Conservation (phyloP, 2,113 vertebrate species). For the Gobio gobio region DNA sequence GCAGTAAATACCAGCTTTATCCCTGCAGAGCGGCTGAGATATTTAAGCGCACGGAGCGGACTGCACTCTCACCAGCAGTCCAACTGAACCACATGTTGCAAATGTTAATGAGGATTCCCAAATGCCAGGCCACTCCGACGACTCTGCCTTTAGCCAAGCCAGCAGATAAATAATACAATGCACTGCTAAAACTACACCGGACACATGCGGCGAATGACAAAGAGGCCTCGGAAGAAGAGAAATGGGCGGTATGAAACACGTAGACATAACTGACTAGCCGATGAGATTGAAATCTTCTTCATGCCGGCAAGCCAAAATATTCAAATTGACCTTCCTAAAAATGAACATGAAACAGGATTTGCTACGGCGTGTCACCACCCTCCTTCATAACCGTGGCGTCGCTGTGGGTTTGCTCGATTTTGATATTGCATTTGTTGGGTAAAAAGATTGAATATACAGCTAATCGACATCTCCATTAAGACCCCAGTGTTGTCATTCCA, state of each 20-base stretch:
- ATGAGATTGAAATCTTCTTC: slow-evolving; percentile 6
- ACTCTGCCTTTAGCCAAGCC: slow-evolving; percentile 64
- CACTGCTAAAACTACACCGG: slow-evolving; percentile 49
- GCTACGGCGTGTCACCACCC: background rate
- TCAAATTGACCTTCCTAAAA: slow-evolving; percentile 19
- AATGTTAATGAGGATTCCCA: slow-evolving; percentile 73
- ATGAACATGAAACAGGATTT: slow-evolving; percentile 25
- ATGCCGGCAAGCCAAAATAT: background rate
- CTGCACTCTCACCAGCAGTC: slow-evolving; percentile 60
- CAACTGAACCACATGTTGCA: slow-evolving; percentile 71
- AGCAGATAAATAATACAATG: slow-evolving; percentile 66
- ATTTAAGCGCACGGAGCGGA: slow-evolving; percentile 55
- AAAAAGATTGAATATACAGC: slow-evolving; percentile 33
- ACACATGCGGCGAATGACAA: slow-evolving; percentile 50
- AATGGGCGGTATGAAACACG: background rate
- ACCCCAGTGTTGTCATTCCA: slow-evolving; percentile 25
- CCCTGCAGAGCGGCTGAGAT: slow-evolving; percentile 51
- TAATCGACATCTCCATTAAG: slow-evolving; percentile 37
- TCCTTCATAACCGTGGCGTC: background rate
- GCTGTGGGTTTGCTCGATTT: slow-evolving; percentile 3
- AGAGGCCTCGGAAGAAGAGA: slow-evolving; percentile 7
- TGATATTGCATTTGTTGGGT: slow-evolving; percentile 11
- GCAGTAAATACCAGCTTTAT: slow-evolving; percentile 55
- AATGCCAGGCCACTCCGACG: slow-evolving; percentile 69
- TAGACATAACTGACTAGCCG: background rate